Evolutionary conservation across 1,140 invertebrate species (phyloP), one percentile per base, ranked within the genome.

Genomic region (Pseudoatta argentina): DNA sequence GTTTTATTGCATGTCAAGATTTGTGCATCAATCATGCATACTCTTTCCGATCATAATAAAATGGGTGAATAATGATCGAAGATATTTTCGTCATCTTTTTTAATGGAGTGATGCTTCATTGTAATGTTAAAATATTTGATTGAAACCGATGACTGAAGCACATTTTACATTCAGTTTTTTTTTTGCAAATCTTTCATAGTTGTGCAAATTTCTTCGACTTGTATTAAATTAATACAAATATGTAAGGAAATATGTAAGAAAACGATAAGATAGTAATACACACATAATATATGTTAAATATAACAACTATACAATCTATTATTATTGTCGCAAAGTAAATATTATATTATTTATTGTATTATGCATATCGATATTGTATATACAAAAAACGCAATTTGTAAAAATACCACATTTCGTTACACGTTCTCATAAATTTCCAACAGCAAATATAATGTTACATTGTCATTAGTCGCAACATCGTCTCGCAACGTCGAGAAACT

Each of bases 81-180:
- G n/a, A 69, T 81, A 57, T 21, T 81, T 81, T 81, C 64, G 64
- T 81, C 77, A 81, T 81, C 77, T 4, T 39, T 81, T 81, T 81
- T 81, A 71, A 71, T 71, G 10, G n/a, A n/a, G 30, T 27, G 39
- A 18, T 48, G 51, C 16, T 8, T 21, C 16, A 71, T 55, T 81
- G 39, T 51, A 51, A 51, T 79, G 48, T 67, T 14, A 78, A 64
- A n/a, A 2, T 34, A 78, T 78, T 16, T 7, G 21, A 39, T 24
- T 44, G 39, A 44, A 44, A 27, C 16, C n/a, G 21, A 27, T 24
- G 59, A 8, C 16, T 63, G 16, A 8, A 18, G 14, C 5, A 59
- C 4, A 39, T 75, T 59, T 61, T 21, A 69, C 39, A 69, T 72
- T 44, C 1, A 27, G n/a, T 77, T 44, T 0, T 48, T 0, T 48